Percentiles rank a stretch among this genome's conserved stretches.
These are phyloP conservation scores for Zaprionus ghesquierei DNA, from an alignment of 1,140 invertebrate genomes.

Conservation along the genomic window DNA sequence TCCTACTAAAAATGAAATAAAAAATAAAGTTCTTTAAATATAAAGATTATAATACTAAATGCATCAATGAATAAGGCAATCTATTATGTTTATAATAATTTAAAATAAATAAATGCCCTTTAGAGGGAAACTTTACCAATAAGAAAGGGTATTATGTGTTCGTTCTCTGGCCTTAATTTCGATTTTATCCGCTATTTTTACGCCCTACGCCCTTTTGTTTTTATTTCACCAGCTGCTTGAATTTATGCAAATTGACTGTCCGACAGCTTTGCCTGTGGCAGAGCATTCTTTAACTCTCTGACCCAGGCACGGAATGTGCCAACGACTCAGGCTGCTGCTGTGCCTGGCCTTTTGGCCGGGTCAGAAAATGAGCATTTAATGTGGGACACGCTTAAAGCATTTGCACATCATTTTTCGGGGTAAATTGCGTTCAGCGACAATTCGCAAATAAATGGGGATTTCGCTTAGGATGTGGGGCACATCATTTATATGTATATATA, in stretches of 20 bases:
- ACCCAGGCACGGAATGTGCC: neutral
- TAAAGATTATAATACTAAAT: neutral
- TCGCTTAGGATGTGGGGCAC: neutral
- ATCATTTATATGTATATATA: constrained; percentile 12
- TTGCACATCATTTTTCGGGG: constrained; percentile 36
- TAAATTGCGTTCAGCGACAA: constrained; percentile 29
- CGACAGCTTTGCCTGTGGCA: constrained; percentile 32
- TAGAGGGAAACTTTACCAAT: too few species aligned
- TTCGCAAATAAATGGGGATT: constrained; percentile 29
- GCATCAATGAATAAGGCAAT: neutral
- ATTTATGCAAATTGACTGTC: constrained; percentile 64
- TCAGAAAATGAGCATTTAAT: constrained; percentile 53
- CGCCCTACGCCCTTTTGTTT: constrained; percentile 13
- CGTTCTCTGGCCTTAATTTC: neutral
- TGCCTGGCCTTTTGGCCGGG: neutral
- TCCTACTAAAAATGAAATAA: neutral
- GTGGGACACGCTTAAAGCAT: constrained; percentile 48
- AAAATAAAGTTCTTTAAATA: neutral
- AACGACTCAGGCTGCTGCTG: neutral
- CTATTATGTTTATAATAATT: neutral
- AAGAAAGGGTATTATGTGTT: neutral
- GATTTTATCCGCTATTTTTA: neutral
- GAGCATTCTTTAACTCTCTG: neutral
- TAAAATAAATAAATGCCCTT: too few species aligned
- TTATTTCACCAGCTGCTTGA: constrained; percentile 44